Base-by-base conservation (phyloP, 2,113 vertebrate species). In the Ceyx cyanopectus region DNA sequence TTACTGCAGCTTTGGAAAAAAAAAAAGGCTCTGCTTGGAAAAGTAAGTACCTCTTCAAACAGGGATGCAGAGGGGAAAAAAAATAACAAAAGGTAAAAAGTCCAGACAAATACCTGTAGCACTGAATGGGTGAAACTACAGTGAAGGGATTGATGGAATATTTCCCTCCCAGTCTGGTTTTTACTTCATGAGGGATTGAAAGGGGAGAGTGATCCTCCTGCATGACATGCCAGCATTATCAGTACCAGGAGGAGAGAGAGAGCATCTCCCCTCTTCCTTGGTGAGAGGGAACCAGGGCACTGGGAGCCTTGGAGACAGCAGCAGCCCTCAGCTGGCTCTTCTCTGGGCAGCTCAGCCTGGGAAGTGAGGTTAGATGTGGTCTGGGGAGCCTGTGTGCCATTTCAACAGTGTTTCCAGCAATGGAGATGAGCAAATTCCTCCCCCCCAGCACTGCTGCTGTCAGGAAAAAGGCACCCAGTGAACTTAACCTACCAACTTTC, bases 141-240 rank as follows among this genome's bases (percentile, higher is more conserved):
- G 51, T 51, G 65, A 30, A 40, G 54, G 80, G 62, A 29, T 81
- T 56, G 46, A 41, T 58, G 51, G 56, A 0, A 0, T 70, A 15
- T 82, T 81, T 91, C 45, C 26, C 12, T 83, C 22, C 21, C n/a
- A 45, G 73, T 23, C 63, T 80, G 29, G 46, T 10, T 56, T 80
- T 85, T 58, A 41, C 76, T 80, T 87, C 34, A 10, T 21, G 43
- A 60, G 74, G 65, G 56, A 60, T 79, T 78, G 66, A 67, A 96
- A 66, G 30, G 20, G 83, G 20, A 81, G 18, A 19, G 23, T 8
- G 29, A 68, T 68, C 62, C 66, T 82, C 32, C 53, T 27, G 53
- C 1, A 1, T 45, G 60, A 26, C 46, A 69, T 80, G 46, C 69
- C 81, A 63, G 40, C 70, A 2, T 76, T 87, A 62, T 40, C 68